These are phyloP conservation scores for Papilio machaon DNA, from an alignment of 1,140 invertebrate species.

Conservation along the genomic window DNA sequence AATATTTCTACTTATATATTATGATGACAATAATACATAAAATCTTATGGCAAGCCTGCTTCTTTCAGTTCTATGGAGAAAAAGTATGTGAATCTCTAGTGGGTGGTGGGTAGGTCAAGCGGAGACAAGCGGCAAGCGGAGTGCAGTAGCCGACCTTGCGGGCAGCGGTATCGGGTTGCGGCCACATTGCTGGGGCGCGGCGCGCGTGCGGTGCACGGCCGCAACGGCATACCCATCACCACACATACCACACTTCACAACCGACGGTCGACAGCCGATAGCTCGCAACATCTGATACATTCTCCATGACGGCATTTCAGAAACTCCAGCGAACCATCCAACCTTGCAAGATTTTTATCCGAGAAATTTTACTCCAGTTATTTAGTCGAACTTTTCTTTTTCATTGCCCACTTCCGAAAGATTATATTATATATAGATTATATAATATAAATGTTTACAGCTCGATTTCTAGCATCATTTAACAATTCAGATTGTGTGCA, in stretches of 20 bases:
- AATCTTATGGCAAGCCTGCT: neutral
- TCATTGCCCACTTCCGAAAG: neutral
- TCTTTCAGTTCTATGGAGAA: neutral
- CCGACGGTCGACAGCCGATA: slow-evolving; percentile 65
- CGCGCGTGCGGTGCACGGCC: slow-evolving; percentile 74
- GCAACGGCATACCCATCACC: slow-evolving; percentile 70
- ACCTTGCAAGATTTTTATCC: slow-evolving; percentile 21
- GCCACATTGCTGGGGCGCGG: slow-evolving; percentile 74
- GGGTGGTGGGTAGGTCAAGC: slow-evolving; percentile 52
- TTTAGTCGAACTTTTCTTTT: neutral
- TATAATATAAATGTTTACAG: neutral
- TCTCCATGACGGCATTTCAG: slow-evolving; percentile 67
- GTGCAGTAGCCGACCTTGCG: slow-evolving; percentile 79
- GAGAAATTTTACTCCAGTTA: slow-evolving; percentile 23
- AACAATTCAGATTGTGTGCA: neutral
- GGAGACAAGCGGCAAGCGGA: slow-evolving; percentile 55
- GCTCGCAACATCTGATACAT: slow-evolving; percentile 74
- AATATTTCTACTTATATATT: neutral
- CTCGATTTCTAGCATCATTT: neutral
- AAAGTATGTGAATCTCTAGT: slow-evolving; percentile 1
- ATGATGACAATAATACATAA: neutral
- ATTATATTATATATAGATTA: too few species aligned
- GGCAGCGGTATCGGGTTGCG: slow-evolving; percentile 67
- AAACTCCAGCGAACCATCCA: slow-evolving; percentile 52
- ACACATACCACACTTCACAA: slow-evolving; percentile 26